These are phyloP conservation scores for Corvus moneduloides DNA, from an alignment of 2,113 vertebrate genomes.

Conservation along the genomic window DNA sequence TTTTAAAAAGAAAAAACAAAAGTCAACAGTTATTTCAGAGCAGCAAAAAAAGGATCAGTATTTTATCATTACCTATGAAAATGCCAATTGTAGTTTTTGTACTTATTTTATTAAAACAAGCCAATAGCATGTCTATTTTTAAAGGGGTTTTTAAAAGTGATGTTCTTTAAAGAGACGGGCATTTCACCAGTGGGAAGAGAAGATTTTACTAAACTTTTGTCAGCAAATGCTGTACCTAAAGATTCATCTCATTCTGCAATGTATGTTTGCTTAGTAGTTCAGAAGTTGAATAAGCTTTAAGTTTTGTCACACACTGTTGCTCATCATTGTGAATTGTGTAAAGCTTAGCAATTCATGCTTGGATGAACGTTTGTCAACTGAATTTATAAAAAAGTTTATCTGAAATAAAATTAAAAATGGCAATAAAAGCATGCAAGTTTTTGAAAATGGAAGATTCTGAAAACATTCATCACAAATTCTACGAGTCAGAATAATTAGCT, in stretches of 20 bases:
- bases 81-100: neutral
- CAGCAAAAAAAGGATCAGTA: neutral
- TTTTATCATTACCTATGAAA: neutral
- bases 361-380: slow-evolving; percentile 35
- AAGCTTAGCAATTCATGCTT: slow-evolving; percentile 67
- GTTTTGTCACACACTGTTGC: slow-evolving; percentile 42
- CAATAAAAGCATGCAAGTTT: neutral
- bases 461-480: neutral
- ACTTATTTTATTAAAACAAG: neutral
- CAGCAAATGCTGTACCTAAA: slow-evolving; percentile 44
- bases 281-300: slow-evolving; percentile 56
- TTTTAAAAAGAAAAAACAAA: neutral
- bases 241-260: slow-evolving; percentile 66
- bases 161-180: neutral
- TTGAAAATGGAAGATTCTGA: neutral
- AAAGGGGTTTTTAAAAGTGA: slow-evolving; percentile 3
- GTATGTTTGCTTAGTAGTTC: slow-evolving; percentile 80
- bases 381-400: slow-evolving; percentile 10
- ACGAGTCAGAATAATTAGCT: neutral
- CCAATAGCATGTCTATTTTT: neutral
- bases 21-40: neutral
- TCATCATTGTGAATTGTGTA: slow-evolving; percentile 36
- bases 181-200: slow-evolving; percentile 52
- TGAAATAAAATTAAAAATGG: neutral
- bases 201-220: slow-evolving; percentile 68